These are phyloP conservation scores for Melanotaenia parkinsoni DNA, from an alignment of 2,797 vertebrate genomes.

Conservation along the genomic window DNA sequence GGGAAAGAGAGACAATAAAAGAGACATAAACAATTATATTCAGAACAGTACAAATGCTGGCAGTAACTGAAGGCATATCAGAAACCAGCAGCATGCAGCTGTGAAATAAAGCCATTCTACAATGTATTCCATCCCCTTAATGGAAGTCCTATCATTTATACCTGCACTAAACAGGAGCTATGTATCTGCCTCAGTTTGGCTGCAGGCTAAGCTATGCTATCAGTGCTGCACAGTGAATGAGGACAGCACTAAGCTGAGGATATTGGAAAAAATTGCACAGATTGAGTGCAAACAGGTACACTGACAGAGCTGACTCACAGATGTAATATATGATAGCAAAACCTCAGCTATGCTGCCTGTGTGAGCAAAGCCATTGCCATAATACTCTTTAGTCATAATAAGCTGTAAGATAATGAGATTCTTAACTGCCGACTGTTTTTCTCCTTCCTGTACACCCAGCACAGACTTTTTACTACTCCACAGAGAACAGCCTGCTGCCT, in stretches of 20 bases:
- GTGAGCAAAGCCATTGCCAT: constrained; percentile 58
- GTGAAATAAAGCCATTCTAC: constrained; percentile 44
- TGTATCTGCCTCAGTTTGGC: constrained; percentile 46
- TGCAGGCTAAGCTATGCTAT: constrained; percentile 67
- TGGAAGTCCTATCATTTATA: constrained; percentile 50
- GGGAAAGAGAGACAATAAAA: neutral
- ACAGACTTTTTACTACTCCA: constrained; percentile 23
- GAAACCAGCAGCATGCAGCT: constrained; percentile 39
- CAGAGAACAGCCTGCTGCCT: constrained; percentile 22
- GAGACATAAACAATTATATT: constrained; percentile 24
- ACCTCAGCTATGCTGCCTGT: constrained; percentile 43
- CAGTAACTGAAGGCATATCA: constrained; percentile 34
- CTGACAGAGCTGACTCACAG: constrained; percentile 34
- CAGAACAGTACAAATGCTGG: constrained; percentile 31
- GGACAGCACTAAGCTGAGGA: constrained; percentile 57
- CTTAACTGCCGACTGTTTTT: constrained; percentile 51
- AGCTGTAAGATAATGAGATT: constrained; percentile 68
- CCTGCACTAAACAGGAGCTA: constrained; percentile 39
- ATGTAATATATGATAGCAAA: constrained; percentile 51
- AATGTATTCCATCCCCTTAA: constrained; percentile 48
- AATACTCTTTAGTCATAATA: constrained; percentile 47
- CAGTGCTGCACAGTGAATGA: constrained; percentile 57
- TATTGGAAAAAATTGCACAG: constrained; percentile 41
- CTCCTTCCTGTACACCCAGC: neutral
- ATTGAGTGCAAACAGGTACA: constrained; percentile 50